Evolutionary conservation across 2,888 invertebrate genomes (phyloP).

Genomic region (Germaria angustata): DNA sequence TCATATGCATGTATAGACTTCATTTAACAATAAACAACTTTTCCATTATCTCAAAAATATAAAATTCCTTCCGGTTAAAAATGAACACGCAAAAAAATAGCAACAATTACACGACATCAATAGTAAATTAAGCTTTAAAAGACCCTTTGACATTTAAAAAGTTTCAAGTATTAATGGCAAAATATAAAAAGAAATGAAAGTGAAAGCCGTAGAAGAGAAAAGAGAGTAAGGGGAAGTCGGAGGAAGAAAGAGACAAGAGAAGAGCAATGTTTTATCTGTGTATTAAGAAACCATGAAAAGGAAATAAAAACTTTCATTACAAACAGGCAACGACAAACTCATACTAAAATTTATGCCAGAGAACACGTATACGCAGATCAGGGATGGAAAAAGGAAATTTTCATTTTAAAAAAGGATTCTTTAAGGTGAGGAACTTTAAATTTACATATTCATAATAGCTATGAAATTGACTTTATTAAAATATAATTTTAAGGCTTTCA

Average conservation of each 20-base stretch:
- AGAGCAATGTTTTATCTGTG: background rate
- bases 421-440: too few relatives aligned
- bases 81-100: background rate
- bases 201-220: background rate
- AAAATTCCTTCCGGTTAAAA: background rate
- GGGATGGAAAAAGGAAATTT: background rate
- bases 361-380: background rate
- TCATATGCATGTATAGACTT: too few relatives aligned
- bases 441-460: too few relatives aligned
- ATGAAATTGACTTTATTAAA: too few relatives aligned
- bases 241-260: background rate
- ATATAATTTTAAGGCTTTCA: too few relatives aligned
- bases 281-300: background rate
- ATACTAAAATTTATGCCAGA: background rate
- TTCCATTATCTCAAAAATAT: constrained; percentile 20
- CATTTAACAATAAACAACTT: too few relatives aligned
- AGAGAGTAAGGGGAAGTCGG: background rate
- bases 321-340: background rate
- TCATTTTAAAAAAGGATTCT: too few relatives aligned
- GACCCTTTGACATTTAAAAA: constrained; percentile 49
- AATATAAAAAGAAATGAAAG: background rate
- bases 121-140: constrained; percentile 5
- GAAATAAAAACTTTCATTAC: constrained; percentile 3
- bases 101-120: background rate
- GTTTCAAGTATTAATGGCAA: background rate